phyloP scores from a whole-genome alignment of 2,797 vertebrate genomes.

The Sebastes oblongus region DNA sequence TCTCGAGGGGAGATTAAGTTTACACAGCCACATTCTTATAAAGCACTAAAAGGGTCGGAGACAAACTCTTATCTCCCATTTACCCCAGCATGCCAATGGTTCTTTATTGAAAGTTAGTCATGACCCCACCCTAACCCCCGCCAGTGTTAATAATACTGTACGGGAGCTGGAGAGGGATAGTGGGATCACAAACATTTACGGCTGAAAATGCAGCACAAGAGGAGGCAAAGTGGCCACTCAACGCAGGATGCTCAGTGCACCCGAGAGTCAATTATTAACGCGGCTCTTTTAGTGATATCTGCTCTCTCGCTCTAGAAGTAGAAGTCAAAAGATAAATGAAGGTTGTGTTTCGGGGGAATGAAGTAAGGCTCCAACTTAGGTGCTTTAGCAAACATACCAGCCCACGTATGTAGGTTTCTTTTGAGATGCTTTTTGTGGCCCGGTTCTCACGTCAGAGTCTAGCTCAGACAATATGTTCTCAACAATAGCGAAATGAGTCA shows the following conservation, averaged over 20 bases:
- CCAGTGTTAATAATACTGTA: constrained; percentile 73
- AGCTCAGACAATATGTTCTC: constrained; percentile 39
- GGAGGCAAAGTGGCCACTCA: constrained; percentile 76
- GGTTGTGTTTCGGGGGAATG: constrained; percentile 64
- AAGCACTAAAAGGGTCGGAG: constrained; percentile 69
- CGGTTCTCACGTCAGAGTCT: constrained; percentile 46
- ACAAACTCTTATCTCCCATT: constrained; percentile 75
- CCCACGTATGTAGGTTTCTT: constrained; percentile 41
- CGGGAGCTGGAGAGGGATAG: constrained; percentile 65
- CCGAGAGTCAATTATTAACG: constrained; percentile 80
- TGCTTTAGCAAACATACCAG: constrained; percentile 69
- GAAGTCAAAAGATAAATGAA: constrained; percentile 76
- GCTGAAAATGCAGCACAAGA: constrained; percentile 74
- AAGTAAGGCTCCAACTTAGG: constrained; percentile 51
- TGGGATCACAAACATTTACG: constrained; percentile 76
- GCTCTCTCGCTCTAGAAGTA: constrained; percentile 43
- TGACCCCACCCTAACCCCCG: constrained; percentile 47
- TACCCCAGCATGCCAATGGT: constrained; percentile 71
- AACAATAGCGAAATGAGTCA: constrained; percentile 43
- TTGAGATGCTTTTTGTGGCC: constrained; percentile 48
- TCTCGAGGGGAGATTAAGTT: constrained; percentile 76
- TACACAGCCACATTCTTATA: constrained; percentile 73
- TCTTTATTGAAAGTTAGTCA: constrained; percentile 74
- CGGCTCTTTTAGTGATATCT: constrained; percentile 74
- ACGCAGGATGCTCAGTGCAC: constrained; percentile 64